Conservation (phyloP, 2,797 vertebrate species). For the Mus caroli region DNA sequence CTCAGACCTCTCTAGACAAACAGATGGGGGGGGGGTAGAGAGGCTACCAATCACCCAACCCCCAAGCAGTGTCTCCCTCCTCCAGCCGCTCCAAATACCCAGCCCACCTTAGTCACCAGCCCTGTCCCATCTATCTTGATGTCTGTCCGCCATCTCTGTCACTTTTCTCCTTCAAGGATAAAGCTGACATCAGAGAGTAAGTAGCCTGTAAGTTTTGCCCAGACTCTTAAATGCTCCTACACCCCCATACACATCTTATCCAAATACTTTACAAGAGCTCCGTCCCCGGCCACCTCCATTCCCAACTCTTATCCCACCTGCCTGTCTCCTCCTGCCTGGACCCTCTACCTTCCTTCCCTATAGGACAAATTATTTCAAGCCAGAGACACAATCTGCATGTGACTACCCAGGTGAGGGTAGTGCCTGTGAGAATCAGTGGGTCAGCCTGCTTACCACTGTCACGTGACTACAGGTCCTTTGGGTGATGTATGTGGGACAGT, state of each 20-base stretch:
- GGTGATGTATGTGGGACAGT: background rate
- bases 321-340: background rate
- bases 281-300: background rate
- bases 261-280: background rate
- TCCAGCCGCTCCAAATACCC: background rate
- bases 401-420: background rate
- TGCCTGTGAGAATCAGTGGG: background rate
- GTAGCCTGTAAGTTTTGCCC: background rate
- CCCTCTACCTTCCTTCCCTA: background rate
- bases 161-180: constrained; percentile 17
- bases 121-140: background rate
- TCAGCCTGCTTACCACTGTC: background rate
- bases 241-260: background rate
- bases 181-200: background rate
- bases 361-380: background rate
- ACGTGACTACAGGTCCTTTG: background rate
- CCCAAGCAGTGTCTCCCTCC: background rate
- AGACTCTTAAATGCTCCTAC: background rate
- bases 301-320: background rate
- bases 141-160: background rate
- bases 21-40: background rate
- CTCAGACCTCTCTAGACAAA: background rate
- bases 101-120: background rate
- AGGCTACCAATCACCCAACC: background rate
- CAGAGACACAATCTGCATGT: constrained; percentile 6